Evolutionary conservation across 2,888 invertebrate species (phyloP).

Genomic region (Syrista parreyssii): DNA sequence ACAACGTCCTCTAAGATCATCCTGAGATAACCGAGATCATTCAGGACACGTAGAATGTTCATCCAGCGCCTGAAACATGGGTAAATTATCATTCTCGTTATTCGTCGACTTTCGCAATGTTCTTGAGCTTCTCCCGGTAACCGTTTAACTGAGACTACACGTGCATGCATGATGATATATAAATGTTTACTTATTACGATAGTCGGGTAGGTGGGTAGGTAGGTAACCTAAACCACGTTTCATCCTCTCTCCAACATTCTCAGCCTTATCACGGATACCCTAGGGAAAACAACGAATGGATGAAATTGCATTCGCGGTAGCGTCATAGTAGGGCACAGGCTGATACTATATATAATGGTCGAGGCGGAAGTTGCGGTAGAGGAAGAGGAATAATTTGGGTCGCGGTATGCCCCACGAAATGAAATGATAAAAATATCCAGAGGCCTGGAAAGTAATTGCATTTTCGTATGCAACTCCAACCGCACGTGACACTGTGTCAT

Average conservation of each 20-base stretch:
- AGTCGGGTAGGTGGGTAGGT: not conserved
- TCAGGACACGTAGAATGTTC: not conserved
- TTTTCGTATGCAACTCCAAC: not conserved
- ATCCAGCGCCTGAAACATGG: not conserved
- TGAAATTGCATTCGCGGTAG: not conserved
- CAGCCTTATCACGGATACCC: not conserved
- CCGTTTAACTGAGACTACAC: not conserved
- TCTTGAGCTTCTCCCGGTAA: not conserved
- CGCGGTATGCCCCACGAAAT: not conserved
- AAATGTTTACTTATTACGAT: not conserved
- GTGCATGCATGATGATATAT: not conserved
- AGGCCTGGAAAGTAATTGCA: conserved; percentile 6
- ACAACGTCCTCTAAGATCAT: not conserved
- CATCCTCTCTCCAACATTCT: not conserved
- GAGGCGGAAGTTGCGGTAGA: not conserved
- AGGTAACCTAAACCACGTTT: not conserved
- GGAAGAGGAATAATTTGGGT: not conserved
- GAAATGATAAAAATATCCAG: conserved; percentile 4
- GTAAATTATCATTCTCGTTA: not conserved
- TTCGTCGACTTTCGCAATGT: not conserved
- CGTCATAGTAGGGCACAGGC: not conserved
- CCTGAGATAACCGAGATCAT: not conserved
- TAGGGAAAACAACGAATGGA: not conserved
- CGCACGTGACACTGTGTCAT: conserved; percentile 4
- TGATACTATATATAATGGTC: not conserved